Evolutionary conservation across 2,888 invertebrate species (phyloP), one percentile per base, ranked within the genome.

Genomic region (Eudemis profundana): DNA sequence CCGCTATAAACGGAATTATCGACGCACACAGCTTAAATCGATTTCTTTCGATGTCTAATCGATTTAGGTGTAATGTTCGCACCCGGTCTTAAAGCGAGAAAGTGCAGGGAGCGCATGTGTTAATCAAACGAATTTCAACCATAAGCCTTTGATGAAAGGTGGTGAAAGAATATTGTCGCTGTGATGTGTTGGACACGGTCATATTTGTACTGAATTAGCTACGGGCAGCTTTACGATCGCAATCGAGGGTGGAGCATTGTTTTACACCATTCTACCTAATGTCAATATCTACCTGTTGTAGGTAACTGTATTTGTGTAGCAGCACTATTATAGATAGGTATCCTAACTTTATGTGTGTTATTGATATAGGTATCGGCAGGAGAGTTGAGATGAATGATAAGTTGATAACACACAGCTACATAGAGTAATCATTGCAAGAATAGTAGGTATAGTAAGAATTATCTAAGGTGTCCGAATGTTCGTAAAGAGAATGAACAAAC

Each of bases 1-100:
- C 64, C 73, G 84, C 85, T 79, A 84, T 84, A 85, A 85, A 85
- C 77, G 81, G 42, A 86, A 84, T 86, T 87, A 86, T 87, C 85
- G 82, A 78, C 68, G 74, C 77, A 69, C 77, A 83, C 77, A 83
- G 79, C 75, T 78, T 74, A 80, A 90, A 91, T 91, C 87, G 83
- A 90, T 90, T 91, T 85, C 84, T 78, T 81, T 83, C 85, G 84
- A 89, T 89, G 84, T 88, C 84, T 74, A 90, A 91, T 90, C 87
- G 89, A 91, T 91, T 91, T 82, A 83, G 78, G 87, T 90, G 90
- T 88, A 85, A 89, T 84, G 46, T 62, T 61, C 61, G 61, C 66
- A 54, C 66, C 61, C 61, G 49, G 54, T 54, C 47, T 54, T 54
- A 61, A 47, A 33, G 42, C 63, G 49, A 59, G 47, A 53, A 60